Percentiles rank a stretch among this genome's conserved stretches.
Conservation (phyloP, 1,140 invertebrate genomes). For the Ceratina calcarata region DNA sequence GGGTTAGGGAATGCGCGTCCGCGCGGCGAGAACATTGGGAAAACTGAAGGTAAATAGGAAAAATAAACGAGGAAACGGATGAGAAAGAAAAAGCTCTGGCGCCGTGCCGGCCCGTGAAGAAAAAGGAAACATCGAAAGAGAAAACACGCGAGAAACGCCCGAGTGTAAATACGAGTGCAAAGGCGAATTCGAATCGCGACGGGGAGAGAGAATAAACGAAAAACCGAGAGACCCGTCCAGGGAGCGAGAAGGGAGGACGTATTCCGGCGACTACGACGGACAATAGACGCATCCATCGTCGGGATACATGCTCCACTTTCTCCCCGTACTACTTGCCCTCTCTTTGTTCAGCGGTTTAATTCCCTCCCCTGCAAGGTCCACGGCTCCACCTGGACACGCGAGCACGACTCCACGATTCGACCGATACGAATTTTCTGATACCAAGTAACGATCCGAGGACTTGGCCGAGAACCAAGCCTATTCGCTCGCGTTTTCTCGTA, state of each 20-base stretch:
- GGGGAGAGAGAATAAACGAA: neutral
- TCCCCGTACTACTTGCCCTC: conserved; percentile 1
- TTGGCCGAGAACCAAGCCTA: too few relatives aligned
- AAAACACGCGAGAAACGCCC: neutral
- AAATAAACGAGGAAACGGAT: neutral
- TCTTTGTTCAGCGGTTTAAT: neutral
- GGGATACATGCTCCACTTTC: conserved; percentile 48
- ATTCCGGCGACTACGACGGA: conserved; percentile 43
- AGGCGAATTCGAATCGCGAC: neutral
- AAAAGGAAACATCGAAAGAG: neutral
- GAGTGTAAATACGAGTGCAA: neutral
- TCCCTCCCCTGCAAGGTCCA: neutral
- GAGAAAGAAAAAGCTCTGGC: neutral
- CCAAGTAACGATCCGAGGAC: too few relatives aligned
- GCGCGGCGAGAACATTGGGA: neutral
- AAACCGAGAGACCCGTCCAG: neutral
- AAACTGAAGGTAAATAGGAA: neutral
- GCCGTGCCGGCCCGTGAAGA: neutral
- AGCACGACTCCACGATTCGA: too few relatives aligned
- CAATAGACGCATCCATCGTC: conserved; percentile 53
- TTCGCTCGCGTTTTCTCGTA: too few relatives aligned
- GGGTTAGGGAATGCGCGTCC: neutral
- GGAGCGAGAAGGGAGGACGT: neutral
- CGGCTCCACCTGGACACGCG: neutral
- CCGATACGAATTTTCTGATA: too few relatives aligned